These are phyloP conservation scores for Scalopus aquaticus DNA, from an alignment of 2,113 vertebrate species.

Conservation along the genomic window DNA sequence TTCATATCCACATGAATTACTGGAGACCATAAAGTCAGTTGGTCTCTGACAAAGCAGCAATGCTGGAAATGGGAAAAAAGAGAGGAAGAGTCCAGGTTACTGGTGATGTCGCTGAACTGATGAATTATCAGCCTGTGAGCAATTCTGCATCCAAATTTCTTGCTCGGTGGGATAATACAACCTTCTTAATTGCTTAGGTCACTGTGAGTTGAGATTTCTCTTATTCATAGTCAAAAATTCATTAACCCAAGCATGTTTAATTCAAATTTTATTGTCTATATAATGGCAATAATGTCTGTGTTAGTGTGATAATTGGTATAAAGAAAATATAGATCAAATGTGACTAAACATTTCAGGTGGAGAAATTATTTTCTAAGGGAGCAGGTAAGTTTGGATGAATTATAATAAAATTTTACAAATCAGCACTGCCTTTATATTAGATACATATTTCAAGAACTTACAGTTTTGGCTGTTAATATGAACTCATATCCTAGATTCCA, in stretches of 20 bases:
- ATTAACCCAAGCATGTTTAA: not conserved
- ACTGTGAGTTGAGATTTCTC: not conserved
- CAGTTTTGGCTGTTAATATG: not conserved
- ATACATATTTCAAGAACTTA: not conserved
- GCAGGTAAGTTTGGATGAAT: not conserved
- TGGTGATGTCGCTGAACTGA: not conserved
- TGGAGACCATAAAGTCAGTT: not conserved
- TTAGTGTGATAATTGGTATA: not conserved
- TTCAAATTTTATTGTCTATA: not conserved
- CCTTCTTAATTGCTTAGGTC: not conserved
- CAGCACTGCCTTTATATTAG: not conserved
- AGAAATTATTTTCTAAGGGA: slow-evolving; percentile 45
- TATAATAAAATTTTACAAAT: not conserved
- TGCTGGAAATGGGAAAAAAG: not conserved
- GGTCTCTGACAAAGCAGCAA: not conserved
- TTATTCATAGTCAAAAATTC: not conserved
- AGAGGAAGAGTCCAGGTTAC: not conserved
- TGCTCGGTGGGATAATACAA: not conserved
- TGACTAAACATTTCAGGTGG: not conserved
- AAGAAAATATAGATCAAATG: not conserved
- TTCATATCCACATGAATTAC: not conserved
- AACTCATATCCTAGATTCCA: not conserved
- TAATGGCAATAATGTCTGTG: not conserved
- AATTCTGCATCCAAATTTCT: not conserved
- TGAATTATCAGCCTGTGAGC: not conserved